Base-by-base conservation (phyloP, 2,113 vertebrate genomes). In the Sebastes schlegelii region DNA sequence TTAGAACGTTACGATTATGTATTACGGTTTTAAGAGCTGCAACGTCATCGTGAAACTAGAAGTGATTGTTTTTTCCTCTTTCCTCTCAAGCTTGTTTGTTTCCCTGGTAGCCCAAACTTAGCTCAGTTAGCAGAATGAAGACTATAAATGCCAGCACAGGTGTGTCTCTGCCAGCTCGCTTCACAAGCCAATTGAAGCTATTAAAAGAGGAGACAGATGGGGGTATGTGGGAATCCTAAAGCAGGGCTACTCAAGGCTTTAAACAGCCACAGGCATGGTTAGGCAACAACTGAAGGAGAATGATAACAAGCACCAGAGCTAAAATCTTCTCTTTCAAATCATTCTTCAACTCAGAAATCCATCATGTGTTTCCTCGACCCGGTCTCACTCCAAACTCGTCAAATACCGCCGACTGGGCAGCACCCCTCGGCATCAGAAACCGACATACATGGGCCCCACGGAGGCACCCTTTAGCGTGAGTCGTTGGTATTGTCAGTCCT, bases 131-230 rank as follows among this genome's bases (percentile, higher is more conserved):
- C 0, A 7, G 62, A 79, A 73, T 34, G 26, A 69, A 55, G 45
- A 16, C 63, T 78, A 79, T 73, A 74, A 79, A 79, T 60, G 82
- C 12, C 52, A 40, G 62, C 5, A 23, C 42, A 58, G 62, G 63
- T 66, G 57, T 16, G 48, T 65, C 16, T 79, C 58, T 60, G 83
- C 67, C 67, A 77, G 80, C 11, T 83, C n/a, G 6, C 13, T 7
- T 21, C 55, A 61, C 60, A 54, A 80, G 84, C 61, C 79, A 82
- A n/a, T 8, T 62, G 42, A 60, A 84, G 74, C 2, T 34, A 84
- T 69, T 73, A 61, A 70, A 62, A 74, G 76, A n/a, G 43, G 42
- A 62, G 58, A 61, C 70, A 68, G 66, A 54, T 1, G 3, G 6
- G 34, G 23, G 51, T 40, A 52, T 68, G 64, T 51, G 45, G 34